Conservation (phyloP, 2,113 vertebrate species). For the Channa maculata region DNA sequence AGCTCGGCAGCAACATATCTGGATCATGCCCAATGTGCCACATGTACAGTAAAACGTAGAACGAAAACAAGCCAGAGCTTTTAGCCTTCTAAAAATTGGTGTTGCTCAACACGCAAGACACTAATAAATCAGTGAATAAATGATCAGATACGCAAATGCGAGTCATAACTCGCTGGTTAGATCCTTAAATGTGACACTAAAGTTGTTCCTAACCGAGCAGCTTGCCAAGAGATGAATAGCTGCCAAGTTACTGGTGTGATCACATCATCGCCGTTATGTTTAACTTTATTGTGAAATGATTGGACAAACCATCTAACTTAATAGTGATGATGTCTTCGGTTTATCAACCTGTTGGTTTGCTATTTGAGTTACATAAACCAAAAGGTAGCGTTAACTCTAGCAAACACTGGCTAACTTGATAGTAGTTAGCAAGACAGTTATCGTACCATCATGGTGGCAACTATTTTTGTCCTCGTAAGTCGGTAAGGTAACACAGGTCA, state of each 20-base stretch:
- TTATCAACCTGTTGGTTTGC: constrained; percentile 42
- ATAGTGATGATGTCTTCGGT: neutral
- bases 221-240: neutral
- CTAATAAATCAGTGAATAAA: neutral
- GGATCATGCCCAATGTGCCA: constrained; percentile 74
- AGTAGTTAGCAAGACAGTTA: neutral
- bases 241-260: neutral
- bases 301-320: neutral
- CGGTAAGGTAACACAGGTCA: neutral
- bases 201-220: neutral
- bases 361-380: constrained; percentile 17
- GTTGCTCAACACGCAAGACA: neutral
- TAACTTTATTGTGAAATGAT: neutral
- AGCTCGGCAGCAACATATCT: constrained; percentile 25
- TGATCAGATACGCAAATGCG: neutral
- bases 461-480: constrained; percentile 15
- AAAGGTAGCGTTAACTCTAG: neutral
- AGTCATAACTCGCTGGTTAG: neutral
- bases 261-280: neutral
- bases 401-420: neutral
- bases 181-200: neutral
- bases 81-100: neutral
- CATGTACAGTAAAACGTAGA: constrained; percentile 68
- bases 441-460: neutral
- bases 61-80: neutral